Evolutionary conservation across 2,888 invertebrate species (phyloP).

Genomic region (Nomada flava): DNA sequence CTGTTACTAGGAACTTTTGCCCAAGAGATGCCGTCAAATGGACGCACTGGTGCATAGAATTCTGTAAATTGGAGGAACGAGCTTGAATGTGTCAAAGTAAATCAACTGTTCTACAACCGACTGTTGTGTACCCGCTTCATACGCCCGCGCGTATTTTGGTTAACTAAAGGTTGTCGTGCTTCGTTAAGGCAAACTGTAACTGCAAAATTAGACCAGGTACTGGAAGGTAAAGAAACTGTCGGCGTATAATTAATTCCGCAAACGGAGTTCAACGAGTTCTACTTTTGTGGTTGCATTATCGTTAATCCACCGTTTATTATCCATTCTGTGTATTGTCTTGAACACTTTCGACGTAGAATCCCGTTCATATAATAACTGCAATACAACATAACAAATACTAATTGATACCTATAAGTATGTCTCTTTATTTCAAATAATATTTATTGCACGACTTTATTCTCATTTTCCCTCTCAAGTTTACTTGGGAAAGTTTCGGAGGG

Average conservation of each 20-base stretch:
- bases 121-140: background rate
- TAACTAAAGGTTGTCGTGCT: background rate
- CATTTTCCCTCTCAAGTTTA: too few relatives aligned
- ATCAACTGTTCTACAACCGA: constrained; percentile 11
- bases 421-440: too few relatives aligned
- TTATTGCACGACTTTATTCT: too few relatives aligned
- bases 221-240: background rate
- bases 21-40: constrained; percentile 13
- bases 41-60: background rate
- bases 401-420: too few relatives aligned
- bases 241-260: background rate
- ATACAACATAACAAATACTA: too few relatives aligned
- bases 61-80: constrained; percentile 22
- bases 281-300: too few relatives aligned
- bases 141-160: background rate
- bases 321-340: too few relatives aligned
- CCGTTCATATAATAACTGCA: too few relatives aligned
- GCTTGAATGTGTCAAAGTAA: constrained; percentile 33
- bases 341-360: too few relatives aligned
- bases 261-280: background rate
- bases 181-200: background rate
- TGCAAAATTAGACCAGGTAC: constrained; percentile 3
- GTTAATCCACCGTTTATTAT: too few relatives aligned
- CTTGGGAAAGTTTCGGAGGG: too few relatives aligned
- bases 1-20: too few relatives aligned